Evolutionary conservation across 2,888 invertebrate species (phyloP).

Genomic region (Hyposoter didymator): DNA sequence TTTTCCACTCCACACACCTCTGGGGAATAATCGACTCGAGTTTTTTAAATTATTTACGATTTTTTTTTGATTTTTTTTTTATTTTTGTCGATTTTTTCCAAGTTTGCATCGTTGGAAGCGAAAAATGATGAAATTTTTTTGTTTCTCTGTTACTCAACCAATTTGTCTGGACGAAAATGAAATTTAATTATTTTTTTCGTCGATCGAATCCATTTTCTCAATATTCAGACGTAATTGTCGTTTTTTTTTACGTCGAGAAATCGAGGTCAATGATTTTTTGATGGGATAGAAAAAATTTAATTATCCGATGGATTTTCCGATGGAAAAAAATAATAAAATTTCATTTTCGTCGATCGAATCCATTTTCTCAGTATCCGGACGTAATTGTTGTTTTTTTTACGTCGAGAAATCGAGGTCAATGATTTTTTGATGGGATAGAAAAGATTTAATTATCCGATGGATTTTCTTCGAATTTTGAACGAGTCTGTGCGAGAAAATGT

Average conservation of each 20-base stretch:
- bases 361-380: neutral
- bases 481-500: neutral
- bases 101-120: too few relatives aligned
- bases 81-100: too few relatives aligned
- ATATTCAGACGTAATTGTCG: neutral
- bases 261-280: neutral
- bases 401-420: neutral
- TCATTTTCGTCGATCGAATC: too few relatives aligned
- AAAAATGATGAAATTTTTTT: neutral
- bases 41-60: neutral
- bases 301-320: neutral
- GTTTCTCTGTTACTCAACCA: neutral
- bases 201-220: neutral
- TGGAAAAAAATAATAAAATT: too few relatives aligned
- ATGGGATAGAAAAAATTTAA: neutral
- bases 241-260: neutral
- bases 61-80: neutral
- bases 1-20: neutral
- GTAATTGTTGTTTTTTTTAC: neutral
- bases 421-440: neutral
- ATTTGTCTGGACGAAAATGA: neutral
- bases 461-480: neutral
- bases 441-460: neutral
- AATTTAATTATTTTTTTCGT: neutral
- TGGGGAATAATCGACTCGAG: neutral